Evolutionary conservation across 2,113 vertebrate species (phyloP), one percentile per base, ranked within the genome.

Genomic region (Macroglossus sobrinus): DNA sequence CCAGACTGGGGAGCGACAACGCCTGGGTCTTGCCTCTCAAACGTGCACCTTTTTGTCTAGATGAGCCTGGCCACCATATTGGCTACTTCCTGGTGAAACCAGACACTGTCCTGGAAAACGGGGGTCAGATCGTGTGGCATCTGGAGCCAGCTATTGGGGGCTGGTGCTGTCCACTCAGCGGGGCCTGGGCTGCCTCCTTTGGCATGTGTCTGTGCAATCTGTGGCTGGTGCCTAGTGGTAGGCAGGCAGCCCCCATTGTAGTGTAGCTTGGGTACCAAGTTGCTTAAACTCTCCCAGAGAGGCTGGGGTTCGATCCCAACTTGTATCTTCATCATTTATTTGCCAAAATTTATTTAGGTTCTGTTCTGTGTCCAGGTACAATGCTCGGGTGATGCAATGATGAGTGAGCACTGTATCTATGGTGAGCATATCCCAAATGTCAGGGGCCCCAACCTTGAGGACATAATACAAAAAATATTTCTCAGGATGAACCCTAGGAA

Each of bases 1-100:
- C 33, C 6, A 15, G 19, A 35, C 33, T 2, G 5, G 6, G 66
- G 10, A 82, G 35, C 38, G n/a, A 30, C 5, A 9, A 45, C 5
- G 1, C 43, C 0, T 3, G 15, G 35, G 45, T 43, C 35, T 84
- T 1, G 0, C 10, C 35, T 61, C 30, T 7, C 55, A 33, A 33
- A 38, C 22, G 40, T 33, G 43, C 7, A 12, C 10, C 33, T 57
- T 7, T 78, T 50, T 22, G 12, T 71, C 66, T 40, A 71, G 61
- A 64, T 19, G 43, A 63, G 5, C 22, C 30, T 2, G 5, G 22
- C 13, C 76, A 43, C 53, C 50, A 2, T 55, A 26, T 43, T 64
- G 63, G 35, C 57, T 47, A 24, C 47, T 78, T 81, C 76, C 64
- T 19, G 43, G 89, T 9, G 59, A 86, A 69, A 69, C 47, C 28